Evolutionary conservation across 92 coral and sea anemone species (phyloP).

Genomic region (Metridium senile): DNA sequence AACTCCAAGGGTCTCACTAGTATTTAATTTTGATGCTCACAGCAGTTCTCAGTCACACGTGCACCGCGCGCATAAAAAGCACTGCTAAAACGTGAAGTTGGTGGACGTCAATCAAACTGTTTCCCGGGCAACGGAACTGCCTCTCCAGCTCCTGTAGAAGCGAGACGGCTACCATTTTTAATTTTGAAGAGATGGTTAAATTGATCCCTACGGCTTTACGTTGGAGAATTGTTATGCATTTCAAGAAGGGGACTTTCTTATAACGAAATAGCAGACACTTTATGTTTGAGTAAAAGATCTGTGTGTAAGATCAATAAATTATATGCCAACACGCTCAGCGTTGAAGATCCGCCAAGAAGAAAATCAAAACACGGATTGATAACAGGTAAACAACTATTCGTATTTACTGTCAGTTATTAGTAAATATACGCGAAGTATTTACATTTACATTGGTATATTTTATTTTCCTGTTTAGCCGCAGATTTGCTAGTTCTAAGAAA

Average conservation of each 20-base stretch:
- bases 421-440: neutral
- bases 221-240: conserved; percentile 6
- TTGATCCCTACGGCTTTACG: neutral
- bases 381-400: neutral
- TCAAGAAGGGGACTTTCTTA: neutral
- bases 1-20: no score
- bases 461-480: conserved; percentile 6
- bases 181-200: neutral
- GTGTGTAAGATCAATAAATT: neutral
- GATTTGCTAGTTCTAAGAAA: conserved; percentile 1
- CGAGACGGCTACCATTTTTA: no score
- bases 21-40: no score
- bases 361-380: conserved; percentile 6
- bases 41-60: no score
- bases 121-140: no score
- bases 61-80: no score
- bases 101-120: no score
- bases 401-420: neutral
- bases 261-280: conserved; percentile 9
- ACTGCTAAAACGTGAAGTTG: no score
- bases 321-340: neutral
- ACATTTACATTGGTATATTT: no score
- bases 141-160: no score
- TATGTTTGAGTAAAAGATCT: neutral
- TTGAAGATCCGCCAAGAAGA: conserved; percentile 21